Percentiles rank a stretch among this genome's conserved stretches.
Evolutionary conservation across 1,140 invertebrate species (phyloP).

Genomic region (Drosophila setifemur): DNA sequence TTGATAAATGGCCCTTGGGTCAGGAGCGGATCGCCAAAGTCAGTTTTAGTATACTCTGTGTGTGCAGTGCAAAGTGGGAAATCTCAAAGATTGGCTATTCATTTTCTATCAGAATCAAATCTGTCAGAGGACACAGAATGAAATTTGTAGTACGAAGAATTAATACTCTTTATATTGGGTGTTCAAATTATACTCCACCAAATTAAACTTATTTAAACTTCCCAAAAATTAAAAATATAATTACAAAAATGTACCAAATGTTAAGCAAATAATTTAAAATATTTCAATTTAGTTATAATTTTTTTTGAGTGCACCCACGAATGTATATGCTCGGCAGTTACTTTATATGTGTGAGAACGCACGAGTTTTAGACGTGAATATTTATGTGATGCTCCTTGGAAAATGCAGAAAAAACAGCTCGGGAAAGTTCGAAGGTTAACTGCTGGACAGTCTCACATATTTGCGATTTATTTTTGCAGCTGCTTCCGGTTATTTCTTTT

Average conservation of each 20-base stretch:
- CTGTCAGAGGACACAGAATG: too few species aligned
- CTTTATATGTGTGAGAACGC: slow-evolving; percentile 33
- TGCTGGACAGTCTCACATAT: slow-evolving; percentile 46
- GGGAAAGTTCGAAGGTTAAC: slow-evolving; percentile 39
- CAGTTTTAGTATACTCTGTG: slow-evolving; percentile 17
- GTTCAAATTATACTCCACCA: background rate
- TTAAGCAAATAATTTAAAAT: too few species aligned
- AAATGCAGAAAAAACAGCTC: slow-evolving; percentile 33
- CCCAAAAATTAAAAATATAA: too few species aligned
- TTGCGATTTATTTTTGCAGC: slow-evolving; percentile 44
- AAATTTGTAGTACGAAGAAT: background rate
- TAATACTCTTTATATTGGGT: background rate
- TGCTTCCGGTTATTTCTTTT: slow-evolving; percentile 23
- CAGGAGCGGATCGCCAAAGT: slow-evolving; percentile 23
- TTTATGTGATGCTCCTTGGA: slow-evolving; percentile 62
- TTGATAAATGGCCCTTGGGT: slow-evolving; percentile 65
- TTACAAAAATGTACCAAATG: too few species aligned
- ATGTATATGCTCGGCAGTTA: slow-evolving; percentile 4
- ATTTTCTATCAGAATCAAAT: too few species aligned
- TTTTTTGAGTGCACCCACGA: background rate
- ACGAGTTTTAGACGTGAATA: slow-evolving; percentile 56
- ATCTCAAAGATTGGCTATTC: too few species aligned
- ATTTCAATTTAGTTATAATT: too few species aligned
- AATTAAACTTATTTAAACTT: too few species aligned
- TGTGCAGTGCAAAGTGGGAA: too few species aligned